Evolutionary conservation across 2,113 vertebrate genomes (phyloP), one percentile per base, ranked within the genome.

Genomic region (Pomatorhinus ruficollis): DNA sequence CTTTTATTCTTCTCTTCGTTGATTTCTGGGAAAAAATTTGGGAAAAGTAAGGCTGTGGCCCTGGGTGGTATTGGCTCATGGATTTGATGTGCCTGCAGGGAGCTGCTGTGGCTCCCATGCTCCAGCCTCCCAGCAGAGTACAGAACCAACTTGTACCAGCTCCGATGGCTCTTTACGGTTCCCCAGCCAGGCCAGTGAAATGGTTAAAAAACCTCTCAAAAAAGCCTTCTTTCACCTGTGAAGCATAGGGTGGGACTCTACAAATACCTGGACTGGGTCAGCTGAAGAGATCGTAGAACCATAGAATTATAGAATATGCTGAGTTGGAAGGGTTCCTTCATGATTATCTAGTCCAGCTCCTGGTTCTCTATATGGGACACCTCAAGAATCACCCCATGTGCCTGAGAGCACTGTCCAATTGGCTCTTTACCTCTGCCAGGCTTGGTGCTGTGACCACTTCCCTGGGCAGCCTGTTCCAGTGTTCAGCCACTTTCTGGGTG

Each of bases 11-110:
- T 83, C 10, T 64, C 33, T 84, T 85, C 82, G 24, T 28, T 93
- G 10, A 8, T 28, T 83, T 71, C 37, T 50, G 31, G 28, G 21
- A 68, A 31, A 52, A 83, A 72, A 82, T 37, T 15, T 57, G 27
- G 21, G 39, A 15, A 27, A 75, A 39, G 17, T 37, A 28, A 57
- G 37, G n/a, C 56, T 9, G 14, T 70, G 52, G 35, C 4, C 30
- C 42, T 15, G 54, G 18, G 45, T 0, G 1, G 2, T 16, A 53
- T 33, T 1, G 3, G 42, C 33, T 90, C 50, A 28, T n/a, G 37
- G 49, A 17, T 69, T 20, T 24, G n/a, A 56, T 59, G 31, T 74
- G 28, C 18, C 15, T 50, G 25, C 1, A 3, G 23, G n/a, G 27
- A 70, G 28, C 31, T 57, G 50, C 65, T 82, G n/a, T 15, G 44